These are phyloP conservation scores for Mactra quadrangularis DNA, from an alignment of 1,140 invertebrate species.

Conservation along the genomic window DNA sequence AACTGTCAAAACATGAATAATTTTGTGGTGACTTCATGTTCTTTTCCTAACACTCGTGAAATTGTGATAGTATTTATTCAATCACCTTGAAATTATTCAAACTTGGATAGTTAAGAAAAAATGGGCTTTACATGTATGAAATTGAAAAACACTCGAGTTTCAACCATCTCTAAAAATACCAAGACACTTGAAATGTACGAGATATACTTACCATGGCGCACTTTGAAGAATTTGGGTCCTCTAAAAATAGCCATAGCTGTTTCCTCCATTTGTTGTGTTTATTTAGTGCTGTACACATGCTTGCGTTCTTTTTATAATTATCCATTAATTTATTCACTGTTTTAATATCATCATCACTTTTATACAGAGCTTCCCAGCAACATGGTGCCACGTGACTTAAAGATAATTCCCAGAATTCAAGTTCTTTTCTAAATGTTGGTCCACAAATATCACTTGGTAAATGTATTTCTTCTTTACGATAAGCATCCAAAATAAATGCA, in stretches of 20 bases:
- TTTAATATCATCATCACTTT: neutral
- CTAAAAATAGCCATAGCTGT: slow-evolving; percentile 12
- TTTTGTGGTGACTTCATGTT: too few species aligned
- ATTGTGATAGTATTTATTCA: too few species aligned
- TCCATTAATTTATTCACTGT: neutral
- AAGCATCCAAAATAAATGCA: slow-evolving; percentile 96
- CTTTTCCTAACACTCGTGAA: too few species aligned
- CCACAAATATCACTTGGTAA: slow-evolving; percentile 69
- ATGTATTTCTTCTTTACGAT: slow-evolving; percentile 92
- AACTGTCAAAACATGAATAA: too few species aligned
- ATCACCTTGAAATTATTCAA: too few species aligned
- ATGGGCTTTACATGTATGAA: too few species aligned
- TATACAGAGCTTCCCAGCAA: slow-evolving; percentile 41
- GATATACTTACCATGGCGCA: slow-evolving; percentile 11
- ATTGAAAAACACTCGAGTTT: too few species aligned
- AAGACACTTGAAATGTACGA: too few species aligned
- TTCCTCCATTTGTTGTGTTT: neutral
- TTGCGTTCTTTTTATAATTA: neutral
- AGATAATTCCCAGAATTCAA: slow-evolving; percentile 42
- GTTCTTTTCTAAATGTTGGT: slow-evolving; percentile 58
- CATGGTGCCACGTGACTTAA: slow-evolving; percentile 14
- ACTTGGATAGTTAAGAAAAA: too few species aligned
- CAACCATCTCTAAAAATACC: too few species aligned
- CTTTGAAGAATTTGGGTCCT: slow-evolving; percentile 11
- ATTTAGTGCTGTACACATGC: too few species aligned